A percentile compares a stretch with the other conserved stretches of the same genome.
Evolutionary conservation across 2,797 vertebrate genomes (phyloP).

Genomic region (Clarias fuscus): DNA sequence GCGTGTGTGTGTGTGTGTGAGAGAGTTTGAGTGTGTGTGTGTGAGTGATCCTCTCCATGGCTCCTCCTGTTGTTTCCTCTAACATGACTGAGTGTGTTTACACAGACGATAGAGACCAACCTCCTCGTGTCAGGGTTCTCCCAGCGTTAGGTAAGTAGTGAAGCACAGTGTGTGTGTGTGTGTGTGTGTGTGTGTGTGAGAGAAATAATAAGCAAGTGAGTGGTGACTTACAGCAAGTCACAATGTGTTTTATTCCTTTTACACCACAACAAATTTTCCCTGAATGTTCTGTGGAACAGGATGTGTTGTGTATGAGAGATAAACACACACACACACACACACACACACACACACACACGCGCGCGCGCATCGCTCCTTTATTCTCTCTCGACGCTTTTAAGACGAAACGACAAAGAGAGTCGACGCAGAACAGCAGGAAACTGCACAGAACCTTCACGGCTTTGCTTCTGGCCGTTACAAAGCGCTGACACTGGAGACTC

Average conservation of each 20-base stretch:
- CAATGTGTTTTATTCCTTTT: neutral
- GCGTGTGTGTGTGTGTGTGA: neutral
- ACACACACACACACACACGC: too few species aligned
- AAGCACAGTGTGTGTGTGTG: neutral
- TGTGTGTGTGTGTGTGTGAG: neutral
- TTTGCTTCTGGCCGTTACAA: neutral
- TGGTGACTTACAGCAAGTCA: neutral
- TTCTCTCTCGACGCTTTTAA: too few species aligned
- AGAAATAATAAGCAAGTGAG: neutral
- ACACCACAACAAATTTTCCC: neutral
- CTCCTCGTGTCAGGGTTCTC: neutral
- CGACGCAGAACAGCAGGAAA: neutral
- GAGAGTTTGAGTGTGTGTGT: neutral
- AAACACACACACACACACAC: too few species aligned
- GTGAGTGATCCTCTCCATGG: neutral
- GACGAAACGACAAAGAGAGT: too few species aligned
- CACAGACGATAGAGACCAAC: conserved; percentile 21
- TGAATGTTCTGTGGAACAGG: neutral
- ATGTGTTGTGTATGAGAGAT: too few species aligned
- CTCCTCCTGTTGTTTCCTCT: conserved; percentile 30
- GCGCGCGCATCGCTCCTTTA: too few species aligned
- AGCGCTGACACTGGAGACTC: neutral
- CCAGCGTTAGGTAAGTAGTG: neutral
- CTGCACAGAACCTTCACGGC: neutral
- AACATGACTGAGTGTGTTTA: conserved; percentile 51